A percentile compares a stretch with the other conserved stretches of the same genome.
These are phyloP conservation scores for Chorisops tibialis DNA, from an alignment of 2,888 invertebrate genomes.

Conservation along the genomic window DNA sequence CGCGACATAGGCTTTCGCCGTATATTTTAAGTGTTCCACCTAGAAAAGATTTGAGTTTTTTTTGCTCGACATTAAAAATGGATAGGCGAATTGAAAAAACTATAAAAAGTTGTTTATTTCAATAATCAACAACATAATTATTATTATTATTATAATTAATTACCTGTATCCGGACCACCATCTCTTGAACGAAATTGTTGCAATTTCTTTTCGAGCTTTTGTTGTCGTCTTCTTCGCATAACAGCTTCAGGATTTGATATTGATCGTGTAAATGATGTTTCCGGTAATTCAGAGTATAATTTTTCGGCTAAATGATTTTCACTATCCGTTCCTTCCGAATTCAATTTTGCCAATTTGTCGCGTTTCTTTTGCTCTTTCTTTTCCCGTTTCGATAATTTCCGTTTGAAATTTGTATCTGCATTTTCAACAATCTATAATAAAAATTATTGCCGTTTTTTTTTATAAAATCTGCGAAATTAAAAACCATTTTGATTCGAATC, in stretches of 20 bases:
- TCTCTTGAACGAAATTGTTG: constrained; percentile 94
- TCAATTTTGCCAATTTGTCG: constrained; percentile 77
- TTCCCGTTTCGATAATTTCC: constrained; percentile 94
- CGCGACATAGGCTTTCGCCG: constrained; percentile 92
- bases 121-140: not conserved
- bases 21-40: constrained; percentile 91
- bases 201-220: constrained; percentile 93
- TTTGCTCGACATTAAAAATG: constrained; percentile 13
- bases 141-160: not conserved
- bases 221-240: constrained; percentile 93
- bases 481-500: not conserved
- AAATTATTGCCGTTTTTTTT: constrained; percentile 1
- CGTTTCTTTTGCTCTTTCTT: constrained; percentile 97
- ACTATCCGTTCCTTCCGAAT: constrained; percentile 60
- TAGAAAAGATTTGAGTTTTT: constrained; percentile 43
- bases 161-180: constrained; percentile 88
- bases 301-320: constrained; percentile 84
- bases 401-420: constrained; percentile 78
- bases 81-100: not conserved
- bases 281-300: constrained; percentile 92
- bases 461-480: not conserved
- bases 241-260: constrained; percentile 99
- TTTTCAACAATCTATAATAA: constrained; percentile 61
- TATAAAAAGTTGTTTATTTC: not conserved
- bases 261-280: constrained; percentile 97